Evolutionary conservation across 2,797 vertebrate species (phyloP).

Genomic region (Spinus pinus): DNA sequence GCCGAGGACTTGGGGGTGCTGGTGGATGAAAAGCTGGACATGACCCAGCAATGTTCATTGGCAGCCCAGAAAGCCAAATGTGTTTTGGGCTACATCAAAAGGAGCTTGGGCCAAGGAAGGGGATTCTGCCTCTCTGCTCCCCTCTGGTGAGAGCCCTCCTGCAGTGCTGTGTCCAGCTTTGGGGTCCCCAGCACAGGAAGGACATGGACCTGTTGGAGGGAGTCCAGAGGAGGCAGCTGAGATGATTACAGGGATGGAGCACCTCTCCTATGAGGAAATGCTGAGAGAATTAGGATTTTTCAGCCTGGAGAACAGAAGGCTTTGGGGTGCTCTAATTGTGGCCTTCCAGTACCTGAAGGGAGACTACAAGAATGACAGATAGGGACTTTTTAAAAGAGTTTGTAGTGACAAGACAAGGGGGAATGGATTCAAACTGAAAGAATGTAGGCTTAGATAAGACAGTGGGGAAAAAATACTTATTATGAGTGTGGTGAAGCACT

Average conservation of each 20-base stretch:
- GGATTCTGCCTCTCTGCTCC: neutral
- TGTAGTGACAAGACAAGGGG: neutral
- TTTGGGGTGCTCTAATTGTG: fast-evolving
- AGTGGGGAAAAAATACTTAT: fast-evolving
- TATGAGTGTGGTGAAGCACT: neutral
- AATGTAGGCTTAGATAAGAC: neutral
- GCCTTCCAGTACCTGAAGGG: neutral
- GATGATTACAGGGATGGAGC: neutral
- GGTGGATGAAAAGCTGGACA: neutral
- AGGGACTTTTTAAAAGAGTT: fast-evolving
- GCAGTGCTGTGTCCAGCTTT: neutral
- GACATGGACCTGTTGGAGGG: neutral
- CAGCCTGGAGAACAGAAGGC: neutral
- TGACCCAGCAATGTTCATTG: neutral
- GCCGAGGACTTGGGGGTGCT: neutral
- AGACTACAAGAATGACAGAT: fast-evolving
- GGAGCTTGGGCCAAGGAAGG: neutral
- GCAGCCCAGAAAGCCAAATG: neutral
- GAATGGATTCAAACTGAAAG: neutral
- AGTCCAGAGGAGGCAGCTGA: neutral
- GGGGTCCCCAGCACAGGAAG: neutral
- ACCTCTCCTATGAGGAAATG: neutral
- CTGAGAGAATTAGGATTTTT: neutral
- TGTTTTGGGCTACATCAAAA: neutral
- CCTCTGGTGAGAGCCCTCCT: neutral